Percentiles rank a stretch among this genome's conserved stretches.
phyloP scores from a whole-genome alignment of 2,113 vertebrate genomes.

The Turnix velox region DNA sequence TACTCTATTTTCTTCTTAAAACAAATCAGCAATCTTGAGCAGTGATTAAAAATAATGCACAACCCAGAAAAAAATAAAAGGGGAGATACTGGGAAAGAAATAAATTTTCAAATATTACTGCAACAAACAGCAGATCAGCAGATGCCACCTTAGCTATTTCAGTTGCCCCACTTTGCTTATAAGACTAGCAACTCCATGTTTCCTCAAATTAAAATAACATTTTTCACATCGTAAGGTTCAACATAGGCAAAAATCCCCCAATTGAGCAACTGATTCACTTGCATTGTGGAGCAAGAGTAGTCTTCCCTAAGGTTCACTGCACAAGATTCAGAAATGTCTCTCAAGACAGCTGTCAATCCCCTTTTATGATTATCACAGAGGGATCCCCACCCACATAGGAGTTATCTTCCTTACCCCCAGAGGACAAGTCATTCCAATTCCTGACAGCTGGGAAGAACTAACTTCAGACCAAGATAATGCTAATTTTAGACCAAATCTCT shows the following conservation, averaged over 20 bases:
- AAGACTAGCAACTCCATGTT: neutral
- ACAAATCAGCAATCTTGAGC: neutral
- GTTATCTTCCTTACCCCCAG: neutral
- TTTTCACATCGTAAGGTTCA: neutral
- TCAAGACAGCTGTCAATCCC: neutral
- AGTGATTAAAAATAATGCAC: neutral
- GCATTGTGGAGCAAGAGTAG: neutral
- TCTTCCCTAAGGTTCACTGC: neutral
- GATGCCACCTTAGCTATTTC: neutral
- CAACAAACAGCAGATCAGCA: neutral
- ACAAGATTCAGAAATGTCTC: neutral
- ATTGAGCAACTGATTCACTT: neutral
- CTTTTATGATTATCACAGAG: neutral
- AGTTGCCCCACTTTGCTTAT: neutral
- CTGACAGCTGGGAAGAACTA: neutral
- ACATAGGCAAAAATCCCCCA: neutral
- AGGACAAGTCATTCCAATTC: neutral
- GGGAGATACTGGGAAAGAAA: accelerated
- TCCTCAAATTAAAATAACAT: neutral
- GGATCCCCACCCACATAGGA: neutral
- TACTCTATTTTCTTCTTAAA: neutral
- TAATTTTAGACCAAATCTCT: neutral
- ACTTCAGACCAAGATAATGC: neutral
- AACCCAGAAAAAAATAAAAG: neutral
- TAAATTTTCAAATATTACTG: too few species aligned